Evolutionary conservation across 2,113 vertebrate genomes (phyloP), one percentile per base, ranked within the genome.

Genomic region (Leuciscus idus): DNA sequence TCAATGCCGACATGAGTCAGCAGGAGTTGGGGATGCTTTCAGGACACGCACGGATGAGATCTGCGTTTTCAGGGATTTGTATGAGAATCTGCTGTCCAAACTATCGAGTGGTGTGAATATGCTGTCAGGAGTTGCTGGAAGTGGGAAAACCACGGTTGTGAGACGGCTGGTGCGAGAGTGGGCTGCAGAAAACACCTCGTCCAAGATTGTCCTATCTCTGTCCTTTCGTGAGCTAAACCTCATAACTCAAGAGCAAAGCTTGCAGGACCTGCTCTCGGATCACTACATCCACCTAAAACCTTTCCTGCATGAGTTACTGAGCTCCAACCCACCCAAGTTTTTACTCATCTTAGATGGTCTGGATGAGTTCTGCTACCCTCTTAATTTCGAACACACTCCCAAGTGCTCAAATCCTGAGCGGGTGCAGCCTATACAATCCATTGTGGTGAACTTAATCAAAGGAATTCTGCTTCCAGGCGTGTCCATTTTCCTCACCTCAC

Each of bases 61-160:
- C 1, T 92, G 91, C 28, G 50, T 81, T 28, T 90, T 90, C 57
- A 79, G 46, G 17, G 82, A 87, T 9, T 36, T 92, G 9, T 91
- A 84, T 33, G 72, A 87, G 64, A 84, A 36, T 33, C 30, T 91
- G 80, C 28, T 92, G 52, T 66, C 85, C 4, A 52, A 30, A 30
- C 66, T 26, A 3, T 26, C 23, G 0, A 66, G 75, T 3, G 90
- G 86, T 39, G 84, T 90, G 68, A 73, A 62, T 10, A 78, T 92
- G 75, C 73, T 92, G 39, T 92, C 86, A 6, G 91, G 91, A 12
- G 91, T 91, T 6, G 91, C 91, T 0, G 91, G 91, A 50, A 91
- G 91, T 43, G 91, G 91, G 17, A 92, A 92, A 86, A 92, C 91
- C n/a, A 92, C 90, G 2, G 87, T 90, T n/a, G 86, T 91, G 50